Conservation (phyloP, 2,888 invertebrate genomes). For the Limulus polyphemus region DNA sequence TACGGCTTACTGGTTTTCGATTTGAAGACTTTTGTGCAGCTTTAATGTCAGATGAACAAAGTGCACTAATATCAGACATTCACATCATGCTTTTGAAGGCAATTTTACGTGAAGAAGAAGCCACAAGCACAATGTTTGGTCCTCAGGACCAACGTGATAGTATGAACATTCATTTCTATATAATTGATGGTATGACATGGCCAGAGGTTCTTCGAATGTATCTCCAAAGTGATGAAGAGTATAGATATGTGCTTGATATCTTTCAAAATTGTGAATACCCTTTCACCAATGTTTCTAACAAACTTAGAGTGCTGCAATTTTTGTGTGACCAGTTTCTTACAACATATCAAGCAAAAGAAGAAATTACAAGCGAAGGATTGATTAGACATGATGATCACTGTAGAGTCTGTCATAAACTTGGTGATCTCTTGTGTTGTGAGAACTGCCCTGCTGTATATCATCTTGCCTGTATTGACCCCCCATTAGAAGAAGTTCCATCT, state of each 20-base stretch:
- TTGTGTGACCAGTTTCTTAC: conserved; percentile 88
- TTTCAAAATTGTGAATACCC: conserved; percentile 56
- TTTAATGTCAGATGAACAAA: conserved; percentile 80
- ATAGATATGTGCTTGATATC: conserved; percentile 30
- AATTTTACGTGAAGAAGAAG: conserved; percentile 80
- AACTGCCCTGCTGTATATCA: conserved; percentile 97
- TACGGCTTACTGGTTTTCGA: conserved; percentile 80
- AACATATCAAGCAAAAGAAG: conserved; percentile 82
- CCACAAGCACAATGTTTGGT: conserved; percentile 87
- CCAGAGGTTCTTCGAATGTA: conserved; percentile 80
- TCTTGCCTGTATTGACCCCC: conserved; percentile 89
- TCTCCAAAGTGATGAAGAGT: conserved; percentile 66
- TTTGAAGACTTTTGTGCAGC: conserved; percentile 96
- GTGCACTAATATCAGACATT: conserved; percentile 76
- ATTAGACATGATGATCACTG: conserved; percentile 29
- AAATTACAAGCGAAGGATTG: conserved; percentile 77
- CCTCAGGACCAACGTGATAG: conserved; percentile 95
- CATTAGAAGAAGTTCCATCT: conserved; percentile 81
- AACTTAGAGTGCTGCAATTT: conserved; percentile 71
- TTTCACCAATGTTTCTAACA: conserved; percentile 61
- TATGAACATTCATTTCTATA: conserved; percentile 80
- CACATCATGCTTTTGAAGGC: conserved; percentile 89
- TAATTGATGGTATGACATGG: conserved; percentile 92
- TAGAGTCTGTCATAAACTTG: conserved; percentile 70
- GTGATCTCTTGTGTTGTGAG: conserved; percentile 92